A percentile compares a stretch with the other conserved stretches of the same genome.
phyloP scores from a whole-genome alignment of 2,113 vertebrate genomes.

The Oreochromis aureus region DNA sequence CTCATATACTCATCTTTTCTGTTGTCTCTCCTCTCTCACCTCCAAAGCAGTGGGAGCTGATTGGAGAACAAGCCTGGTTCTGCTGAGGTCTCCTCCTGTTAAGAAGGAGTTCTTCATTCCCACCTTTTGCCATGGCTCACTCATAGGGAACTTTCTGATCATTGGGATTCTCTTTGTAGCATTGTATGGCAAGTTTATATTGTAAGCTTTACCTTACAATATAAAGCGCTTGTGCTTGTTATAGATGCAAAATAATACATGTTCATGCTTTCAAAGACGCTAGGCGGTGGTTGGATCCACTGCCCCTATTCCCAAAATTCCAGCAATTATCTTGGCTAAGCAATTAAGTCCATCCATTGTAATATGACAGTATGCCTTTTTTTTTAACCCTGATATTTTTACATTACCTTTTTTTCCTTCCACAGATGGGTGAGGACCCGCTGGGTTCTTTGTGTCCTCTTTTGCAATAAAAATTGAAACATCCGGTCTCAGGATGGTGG shows the following conservation, averaged over 20 bases:
- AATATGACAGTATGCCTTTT: background rate
- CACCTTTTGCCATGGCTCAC: background rate
- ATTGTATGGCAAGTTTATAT: fast-evolving
- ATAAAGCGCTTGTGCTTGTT: background rate
- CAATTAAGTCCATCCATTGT: background rate
- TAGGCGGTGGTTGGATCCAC: fast-evolving
- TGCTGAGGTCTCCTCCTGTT: background rate
- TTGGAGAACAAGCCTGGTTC: background rate
- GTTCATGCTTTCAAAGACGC: background rate
- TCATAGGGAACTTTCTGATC: background rate
- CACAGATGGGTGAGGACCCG: fast-evolving
- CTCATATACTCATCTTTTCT: background rate
- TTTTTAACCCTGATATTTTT: background rate
- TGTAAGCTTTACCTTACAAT: background rate
- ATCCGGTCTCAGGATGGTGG: background rate
- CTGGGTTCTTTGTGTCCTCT: background rate
- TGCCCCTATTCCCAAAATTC: background rate
- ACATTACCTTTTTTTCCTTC: background rate
- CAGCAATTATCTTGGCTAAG: background rate
- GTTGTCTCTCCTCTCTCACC: background rate
- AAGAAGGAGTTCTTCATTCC: background rate
- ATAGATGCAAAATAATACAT: background rate
- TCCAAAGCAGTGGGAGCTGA: background rate
- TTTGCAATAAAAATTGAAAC: background rate
- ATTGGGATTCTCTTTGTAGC: background rate